These are phyloP conservation scores for Cricetomys ansorgei DNA, from an alignment of 2,113 vertebrate genomes.

Conservation along the genomic window DNA sequence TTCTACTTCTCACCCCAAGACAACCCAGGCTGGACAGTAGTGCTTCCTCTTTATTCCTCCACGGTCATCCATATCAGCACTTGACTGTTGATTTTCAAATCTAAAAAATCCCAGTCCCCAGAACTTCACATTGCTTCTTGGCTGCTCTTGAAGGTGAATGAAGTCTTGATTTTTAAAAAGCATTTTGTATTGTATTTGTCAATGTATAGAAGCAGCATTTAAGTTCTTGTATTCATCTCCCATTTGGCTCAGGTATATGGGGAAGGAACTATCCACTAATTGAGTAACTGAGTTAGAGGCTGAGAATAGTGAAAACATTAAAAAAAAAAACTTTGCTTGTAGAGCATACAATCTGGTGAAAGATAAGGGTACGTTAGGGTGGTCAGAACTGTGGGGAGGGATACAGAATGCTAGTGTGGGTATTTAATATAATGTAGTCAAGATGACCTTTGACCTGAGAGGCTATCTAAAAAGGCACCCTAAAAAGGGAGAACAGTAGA, in stretches of 20 bases:
- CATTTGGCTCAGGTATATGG: neutral
- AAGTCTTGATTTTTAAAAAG: neutral
- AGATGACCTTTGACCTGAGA: slow-evolving; percentile 53
- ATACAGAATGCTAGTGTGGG: neutral
- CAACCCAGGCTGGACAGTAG: slow-evolving; percentile 38
- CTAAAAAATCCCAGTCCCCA: slow-evolving; percentile 2
- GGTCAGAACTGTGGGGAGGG: neutral
- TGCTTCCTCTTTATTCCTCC: slow-evolving; percentile 49
- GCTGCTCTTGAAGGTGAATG: slow-evolving; percentile 74
- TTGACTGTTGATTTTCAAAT: slow-evolving; percentile 74
- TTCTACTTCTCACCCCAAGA: slow-evolving; percentile 25
- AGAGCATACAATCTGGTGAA: neutral
- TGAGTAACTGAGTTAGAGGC: neutral
- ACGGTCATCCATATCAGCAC: slow-evolving; percentile 46
- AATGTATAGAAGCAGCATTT: neutral
- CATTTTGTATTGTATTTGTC: slow-evolving; percentile 24
- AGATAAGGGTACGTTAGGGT: slow-evolving; percentile 8
- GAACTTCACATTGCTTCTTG: slow-evolving; percentile 54
- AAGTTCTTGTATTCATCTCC: slow-evolving; percentile 25
- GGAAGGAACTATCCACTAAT: slow-evolving; percentile 5
- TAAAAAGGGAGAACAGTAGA: neutral
- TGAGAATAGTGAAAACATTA: neutral
- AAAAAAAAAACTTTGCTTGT: neutral
- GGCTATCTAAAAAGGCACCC: neutral
- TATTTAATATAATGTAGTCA: slow-evolving; percentile 16